Evolutionary conservation across 1,140 invertebrate species (phyloP), one percentile per base, ranked within the genome.

Genomic region (Scaptomyza hsui): DNA sequence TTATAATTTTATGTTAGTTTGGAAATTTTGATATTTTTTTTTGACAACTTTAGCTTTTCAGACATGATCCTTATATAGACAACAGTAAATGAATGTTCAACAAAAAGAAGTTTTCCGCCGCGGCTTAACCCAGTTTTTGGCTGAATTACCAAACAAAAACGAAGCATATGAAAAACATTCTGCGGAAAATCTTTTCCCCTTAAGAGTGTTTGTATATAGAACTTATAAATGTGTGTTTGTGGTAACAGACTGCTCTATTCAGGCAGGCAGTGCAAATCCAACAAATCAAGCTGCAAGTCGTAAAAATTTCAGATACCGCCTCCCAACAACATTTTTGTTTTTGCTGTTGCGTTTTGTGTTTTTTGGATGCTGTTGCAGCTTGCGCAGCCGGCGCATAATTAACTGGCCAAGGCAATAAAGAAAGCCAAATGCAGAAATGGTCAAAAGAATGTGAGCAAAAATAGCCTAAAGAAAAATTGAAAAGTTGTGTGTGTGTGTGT

Each of bases 311-410:
- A 18, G 41, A 26, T 7, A n/a, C 45, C 21, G 55, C 41, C 19
- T 59, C 12, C n/a, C 26, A 3, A 7, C 24, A 10, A 13, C 6
- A 13, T 57, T 41, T 49, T 49, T 47, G 35, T 9, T 35, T 9
- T 59, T 47, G 35, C 6, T 47, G 6, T 59, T 59, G 26, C n/a
- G 9, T 12, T 57, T 19, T 57, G n/a, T n/a, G n/a, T 26, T 57
- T 21, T 21, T 1, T 26, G 0, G 45, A 15, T 18, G 12, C 37
- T 51, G 41, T 26, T 10, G n/a, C 45, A 47, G 19, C 0, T 2
- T n/a, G 19, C 5, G n/a, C 57, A 55, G 55, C 26, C 19, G 42
- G 44, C 65, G 71, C 65, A 70, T 70, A 70, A 70, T 73, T 73
- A 70, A 73, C 51, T 70, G 2, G 19, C 26, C 6, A 18, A 6